These are phyloP conservation scores for Drosophila orena DNA, from an alignment of 1,140 invertebrate species.

Conservation along the genomic window DNA sequence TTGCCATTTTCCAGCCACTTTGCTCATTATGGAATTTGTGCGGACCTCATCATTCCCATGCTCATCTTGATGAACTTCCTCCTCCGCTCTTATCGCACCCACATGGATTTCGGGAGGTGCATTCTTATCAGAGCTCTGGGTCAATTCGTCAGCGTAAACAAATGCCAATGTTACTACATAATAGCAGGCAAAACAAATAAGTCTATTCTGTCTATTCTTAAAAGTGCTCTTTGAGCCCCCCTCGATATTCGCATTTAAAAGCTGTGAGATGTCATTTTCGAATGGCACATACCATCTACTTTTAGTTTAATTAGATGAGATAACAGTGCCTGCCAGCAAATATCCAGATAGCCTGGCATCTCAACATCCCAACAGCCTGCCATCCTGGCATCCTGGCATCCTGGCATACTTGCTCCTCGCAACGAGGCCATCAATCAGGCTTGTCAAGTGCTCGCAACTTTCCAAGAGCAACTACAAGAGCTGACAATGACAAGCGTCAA, in stretches of 20 bases:
- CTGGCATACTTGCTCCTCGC: slow-evolving; percentile 6
- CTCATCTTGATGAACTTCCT: neutral
- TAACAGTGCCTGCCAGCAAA: slow-evolving; percentile 33
- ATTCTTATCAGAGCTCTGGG: slow-evolving; percentile 43
- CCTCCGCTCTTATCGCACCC: slow-evolving; percentile 57
- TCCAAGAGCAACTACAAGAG: slow-evolving; percentile 60
- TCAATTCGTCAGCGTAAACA: slow-evolving; percentile 64
- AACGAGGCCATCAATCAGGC: slow-evolving; percentile 66
- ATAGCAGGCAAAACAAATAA: slow-evolving; percentile 32
- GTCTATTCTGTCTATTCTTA: slow-evolving; percentile 3
- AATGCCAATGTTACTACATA: slow-evolving; percentile 47
- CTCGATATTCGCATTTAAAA: slow-evolving; percentile 7
- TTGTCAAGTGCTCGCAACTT: slow-evolving; percentile 75
- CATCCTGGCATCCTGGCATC: slow-evolving; percentile 15
- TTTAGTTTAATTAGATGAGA: slow-evolving; percentile 75
- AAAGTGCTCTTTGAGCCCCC: slow-evolving; percentile 30
- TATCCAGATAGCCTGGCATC: slow-evolving; percentile 8
- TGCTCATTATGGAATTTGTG: slow-evolving; percentile 47
- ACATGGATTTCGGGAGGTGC: slow-evolving; percentile 47
- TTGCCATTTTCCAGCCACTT: slow-evolving; percentile 18
- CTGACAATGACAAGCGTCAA: slow-evolving; percentile 77
- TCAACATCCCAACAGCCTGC: too few species aligned
- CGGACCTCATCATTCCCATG: neutral
- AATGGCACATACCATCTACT: slow-evolving; percentile 52
- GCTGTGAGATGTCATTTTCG: slow-evolving; percentile 47